Evolutionary conservation across 2,113 vertebrate species (phyloP), one percentile per base, ranked within the genome.

Genomic region (Aythya baeri): DNA sequence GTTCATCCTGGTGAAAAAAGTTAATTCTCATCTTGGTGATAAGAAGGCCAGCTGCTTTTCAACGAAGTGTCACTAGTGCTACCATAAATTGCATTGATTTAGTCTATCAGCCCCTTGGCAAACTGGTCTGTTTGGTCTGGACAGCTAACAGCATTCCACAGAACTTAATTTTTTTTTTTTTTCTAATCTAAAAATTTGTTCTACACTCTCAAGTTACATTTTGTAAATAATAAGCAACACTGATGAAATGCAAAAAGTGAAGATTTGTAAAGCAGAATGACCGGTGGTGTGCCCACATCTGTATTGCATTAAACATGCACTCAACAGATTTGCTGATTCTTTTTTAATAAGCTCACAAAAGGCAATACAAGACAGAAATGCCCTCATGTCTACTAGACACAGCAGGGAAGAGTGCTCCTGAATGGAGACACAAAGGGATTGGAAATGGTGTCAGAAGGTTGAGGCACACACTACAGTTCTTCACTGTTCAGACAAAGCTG

Each of bases 211-310:
- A 62, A 96, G 97, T 98, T 98, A 97, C 96, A 0, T 97, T 97
- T 97, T 97, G 97, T 97, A 98, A 98, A 98, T 97, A 98, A 98
- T 87, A 98, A 98, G 97, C 97, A 98, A 97, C 58, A 46, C 96
- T 94, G 97, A 97, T 97, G 97, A 98, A 98, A 98, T 95, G 92
- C 86, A 97, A 89, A 98, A 97, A 97, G 97, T 96, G 97, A 91
- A 97, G 97, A 98, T 97, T 81, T 96, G 97, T 94, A 97, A 96
- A 97, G 97, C 96, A 91, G 96, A 97, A 81, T 67, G 54, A 94
- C 83, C 70, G 18, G 96, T 83, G 93, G 95, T 84, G 85, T 94
- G 97, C 97, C 94, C 97, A 97, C 98, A 98, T 98, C 98, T 98
- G 98, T 92, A 90, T 97, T 95, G 84, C 97, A 98, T 98, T 98